A percentile compares a stretch with the other conserved stretches of the same genome.
phyloP scores from a whole-genome alignment of 2,797 vertebrate genomes.

The Hylomyscus alleni region DNA sequence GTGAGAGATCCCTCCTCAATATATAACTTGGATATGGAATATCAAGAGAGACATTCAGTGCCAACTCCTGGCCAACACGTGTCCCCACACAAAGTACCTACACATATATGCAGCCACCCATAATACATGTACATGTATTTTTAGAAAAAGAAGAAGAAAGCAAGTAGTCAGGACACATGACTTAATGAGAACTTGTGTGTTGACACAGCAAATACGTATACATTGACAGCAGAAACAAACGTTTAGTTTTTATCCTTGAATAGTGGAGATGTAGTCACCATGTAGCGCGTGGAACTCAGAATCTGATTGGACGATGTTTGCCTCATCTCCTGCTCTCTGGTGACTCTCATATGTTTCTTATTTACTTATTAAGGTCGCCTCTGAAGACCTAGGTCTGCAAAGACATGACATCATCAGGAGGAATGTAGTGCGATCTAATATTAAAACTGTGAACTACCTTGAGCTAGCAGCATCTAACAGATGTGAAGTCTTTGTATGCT shows the following conservation, averaged over 20 bases:
- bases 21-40: not conserved
- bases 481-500: not conserved
- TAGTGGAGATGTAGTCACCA: not conserved
- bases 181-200: conserved; percentile 27
- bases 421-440: conserved; percentile 45
- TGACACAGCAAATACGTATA: conserved; percentile 43
- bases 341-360: conserved; percentile 68
- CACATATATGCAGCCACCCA: not conserved
- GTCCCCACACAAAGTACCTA: too few species aligned
- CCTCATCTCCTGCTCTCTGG: not conserved
- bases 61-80: not conserved
- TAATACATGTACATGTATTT: not conserved
- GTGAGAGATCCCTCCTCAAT: not conserved
- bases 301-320: not conserved
- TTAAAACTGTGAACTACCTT: conserved; percentile 52
- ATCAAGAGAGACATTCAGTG: not conserved
- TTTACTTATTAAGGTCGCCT: conserved; percentile 54
- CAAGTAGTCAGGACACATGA: not conserved
- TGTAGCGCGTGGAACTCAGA: not conserved
- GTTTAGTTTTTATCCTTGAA: conserved; percentile 53
- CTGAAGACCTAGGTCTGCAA: conserved; percentile 43
- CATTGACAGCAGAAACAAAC: conserved; percentile 39
- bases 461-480: conserved; percentile 42
- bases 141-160: not conserved
- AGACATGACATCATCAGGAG: conserved; percentile 60